These are phyloP conservation scores for Pseudorasbora parva DNA, from an alignment of 2,113 vertebrate genomes.

Conservation along the genomic window DNA sequence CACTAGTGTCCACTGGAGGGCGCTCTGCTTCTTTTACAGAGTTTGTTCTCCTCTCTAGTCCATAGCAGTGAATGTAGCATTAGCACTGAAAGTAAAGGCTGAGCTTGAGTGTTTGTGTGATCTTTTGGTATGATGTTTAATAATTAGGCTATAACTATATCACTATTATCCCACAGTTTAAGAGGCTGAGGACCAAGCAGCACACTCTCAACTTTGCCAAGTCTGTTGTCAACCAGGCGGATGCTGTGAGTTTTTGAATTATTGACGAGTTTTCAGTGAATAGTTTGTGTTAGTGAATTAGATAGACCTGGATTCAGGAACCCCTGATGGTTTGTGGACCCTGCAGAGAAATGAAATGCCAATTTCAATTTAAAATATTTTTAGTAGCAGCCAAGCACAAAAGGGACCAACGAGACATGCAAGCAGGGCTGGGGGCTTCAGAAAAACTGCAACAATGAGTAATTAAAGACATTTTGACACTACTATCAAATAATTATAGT, in stretches of 20 bases:
- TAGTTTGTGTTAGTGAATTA: neutral
- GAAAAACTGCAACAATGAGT: no score
- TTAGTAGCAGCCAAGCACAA: no score
- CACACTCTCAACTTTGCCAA: conserved; percentile 93
- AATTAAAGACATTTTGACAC: no score
- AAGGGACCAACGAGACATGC: no score
- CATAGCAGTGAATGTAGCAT: neutral
- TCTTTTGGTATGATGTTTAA: neutral
- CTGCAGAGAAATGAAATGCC: neutral
- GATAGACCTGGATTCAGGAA: neutral
- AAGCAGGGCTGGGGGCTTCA: no score
- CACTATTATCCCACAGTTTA: conserved; percentile 78
- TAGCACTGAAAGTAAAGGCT: neutral
- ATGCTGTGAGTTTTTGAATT: conserved; percentile 86
- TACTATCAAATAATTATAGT: no score
- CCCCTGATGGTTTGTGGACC: neutral
- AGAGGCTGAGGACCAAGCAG: conserved; percentile 80
- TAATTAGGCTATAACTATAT: neutral
- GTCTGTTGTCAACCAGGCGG: conserved; percentile 95
- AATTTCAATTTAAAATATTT: neutral
- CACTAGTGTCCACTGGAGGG: neutral
- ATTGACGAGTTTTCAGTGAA: neutral
- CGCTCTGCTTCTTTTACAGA: neutral
- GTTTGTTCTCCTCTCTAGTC: neutral
- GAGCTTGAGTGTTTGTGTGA: neutral